Evolutionary conservation across 1,140 invertebrate genomes (phyloP).

Genomic region (Drosophila lini): DNA sequence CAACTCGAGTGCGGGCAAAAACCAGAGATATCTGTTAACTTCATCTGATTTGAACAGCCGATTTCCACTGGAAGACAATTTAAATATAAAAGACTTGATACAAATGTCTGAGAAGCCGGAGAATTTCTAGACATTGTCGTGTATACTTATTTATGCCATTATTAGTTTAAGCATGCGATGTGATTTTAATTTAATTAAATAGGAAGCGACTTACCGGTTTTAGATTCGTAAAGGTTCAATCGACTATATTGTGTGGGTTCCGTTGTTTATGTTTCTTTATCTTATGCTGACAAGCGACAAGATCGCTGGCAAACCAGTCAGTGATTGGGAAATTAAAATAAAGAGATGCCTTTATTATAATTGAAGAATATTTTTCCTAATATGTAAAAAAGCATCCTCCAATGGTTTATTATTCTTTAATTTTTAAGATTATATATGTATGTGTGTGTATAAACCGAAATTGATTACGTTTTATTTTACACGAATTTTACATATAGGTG

Average conservation of each 20-base stretch:
- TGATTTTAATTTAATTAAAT: constrained; percentile 19
- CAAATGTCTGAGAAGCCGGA: constrained; percentile 60
- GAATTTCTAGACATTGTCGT: constrained; percentile 51
- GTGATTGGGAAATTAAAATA: not conserved
- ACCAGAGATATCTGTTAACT: constrained; percentile 12
- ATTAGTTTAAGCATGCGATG: constrained; percentile 21
- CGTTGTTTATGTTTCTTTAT: not conserved
- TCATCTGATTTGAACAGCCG: constrained; percentile 34
- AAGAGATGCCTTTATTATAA: too few species aligned
- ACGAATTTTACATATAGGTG: not conserved
- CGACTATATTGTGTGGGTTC: not conserved
- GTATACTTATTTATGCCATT: constrained; percentile 8
- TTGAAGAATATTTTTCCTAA: not conserved
- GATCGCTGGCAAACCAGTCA: not conserved
- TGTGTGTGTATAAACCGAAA: not conserved
- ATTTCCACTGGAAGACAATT: constrained; percentile 65
- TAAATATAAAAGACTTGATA: constrained; percentile 44
- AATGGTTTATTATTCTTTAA: not conserved
- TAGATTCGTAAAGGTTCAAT: constrained; percentile 1
- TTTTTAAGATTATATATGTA: not conserved
- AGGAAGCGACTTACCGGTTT: constrained; percentile 7
- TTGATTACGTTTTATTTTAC: not conserved
- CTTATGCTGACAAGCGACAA: not conserved
- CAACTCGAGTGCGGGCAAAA: not conserved
- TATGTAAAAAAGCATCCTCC: not conserved